Percentiles rank a stretch among this genome's conserved stretches.
phyloP scores from a whole-genome alignment of 2,888 invertebrate species.

The Metacarcinus magister region DNA sequence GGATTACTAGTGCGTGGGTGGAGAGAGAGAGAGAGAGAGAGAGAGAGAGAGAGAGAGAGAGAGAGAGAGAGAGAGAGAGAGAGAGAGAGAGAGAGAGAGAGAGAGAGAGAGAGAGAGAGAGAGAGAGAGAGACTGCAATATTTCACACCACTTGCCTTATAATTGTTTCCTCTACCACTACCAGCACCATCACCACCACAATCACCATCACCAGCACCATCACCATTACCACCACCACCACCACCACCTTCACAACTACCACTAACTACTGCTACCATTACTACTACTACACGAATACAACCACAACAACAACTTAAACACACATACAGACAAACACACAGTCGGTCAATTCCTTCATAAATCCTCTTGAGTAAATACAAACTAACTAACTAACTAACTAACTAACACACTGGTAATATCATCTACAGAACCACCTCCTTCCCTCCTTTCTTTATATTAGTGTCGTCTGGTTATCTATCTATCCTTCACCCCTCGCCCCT shows the following conservation, averaged over 20 bases:
- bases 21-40: neutral
- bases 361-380: neutral
- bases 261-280: too few species aligned
- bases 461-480: neutral
- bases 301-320: too few species aligned
- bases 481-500: neutral
- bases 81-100: conserved; percentile 26
- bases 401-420: neutral
- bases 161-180: neutral
- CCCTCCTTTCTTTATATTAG: neutral
- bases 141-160: neutral
- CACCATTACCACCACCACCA: neutral
- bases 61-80: neutral
- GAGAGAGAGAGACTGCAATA: too few species aligned
- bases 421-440: too few species aligned
- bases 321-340: neutral
- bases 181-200: neutral
- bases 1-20: neutral
- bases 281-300: too few species aligned
- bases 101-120: conserved; percentile 26
- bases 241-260: too few species aligned
- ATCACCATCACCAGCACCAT: neutral
- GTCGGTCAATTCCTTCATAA: neutral
- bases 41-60: neutral
- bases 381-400: neutral